phyloP scores from a whole-genome alignment of 2,888 invertebrate genomes.

The Hedychridium roseum region DNA sequence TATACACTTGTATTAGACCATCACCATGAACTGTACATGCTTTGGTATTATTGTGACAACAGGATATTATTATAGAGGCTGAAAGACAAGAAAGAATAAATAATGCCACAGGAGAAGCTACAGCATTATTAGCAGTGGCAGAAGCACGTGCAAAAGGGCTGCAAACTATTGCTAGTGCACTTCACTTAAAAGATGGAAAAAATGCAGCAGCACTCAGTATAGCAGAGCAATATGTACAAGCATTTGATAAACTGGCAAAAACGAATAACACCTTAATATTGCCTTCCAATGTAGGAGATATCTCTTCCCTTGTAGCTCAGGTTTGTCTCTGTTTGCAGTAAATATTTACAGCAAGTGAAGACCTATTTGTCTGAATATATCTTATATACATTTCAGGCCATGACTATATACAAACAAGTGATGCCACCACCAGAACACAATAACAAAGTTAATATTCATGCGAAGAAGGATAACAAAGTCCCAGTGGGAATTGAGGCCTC shows the following conservation, averaged over 20 bases:
- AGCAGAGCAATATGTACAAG: slow-evolving; percentile 95
- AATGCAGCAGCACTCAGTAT: slow-evolving; percentile 91
- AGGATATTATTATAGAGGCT: slow-evolving; percentile 78
- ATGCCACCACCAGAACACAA: slow-evolving; percentile 36
- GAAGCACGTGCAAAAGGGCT: slow-evolving; percentile 89
- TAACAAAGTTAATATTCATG: too few relatives aligned
- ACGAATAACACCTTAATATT: slow-evolving; percentile 93
- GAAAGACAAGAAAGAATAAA: slow-evolving; percentile 94
- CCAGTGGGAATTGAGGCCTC: slow-evolving; percentile 27
- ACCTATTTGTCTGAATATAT: slow-evolving; percentile 1
- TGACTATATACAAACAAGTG: slow-evolving; percentile 63
- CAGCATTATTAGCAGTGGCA: slow-evolving; percentile 90
- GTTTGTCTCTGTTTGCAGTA: slow-evolving; percentile 61
- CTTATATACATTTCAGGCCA: slow-evolving; percentile 54
- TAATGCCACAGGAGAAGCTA: slow-evolving; percentile 90
- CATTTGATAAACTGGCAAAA: slow-evolving; percentile 93
- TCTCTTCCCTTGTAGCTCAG: slow-evolving; percentile 82
- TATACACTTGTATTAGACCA: background rate
- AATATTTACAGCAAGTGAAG: slow-evolving; percentile 2
- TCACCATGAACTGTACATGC: background rate
- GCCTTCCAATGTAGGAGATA: slow-evolving; percentile 87
- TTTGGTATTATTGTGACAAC: background rate
- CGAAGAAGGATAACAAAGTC: slow-evolving; percentile 12
- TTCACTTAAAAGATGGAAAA: slow-evolving; percentile 74
- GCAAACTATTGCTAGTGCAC: slow-evolving; percentile 76